These are phyloP conservation scores for Ficedula albicollis DNA, from an alignment of 2,797 vertebrate genomes.

Conservation along the genomic window DNA sequence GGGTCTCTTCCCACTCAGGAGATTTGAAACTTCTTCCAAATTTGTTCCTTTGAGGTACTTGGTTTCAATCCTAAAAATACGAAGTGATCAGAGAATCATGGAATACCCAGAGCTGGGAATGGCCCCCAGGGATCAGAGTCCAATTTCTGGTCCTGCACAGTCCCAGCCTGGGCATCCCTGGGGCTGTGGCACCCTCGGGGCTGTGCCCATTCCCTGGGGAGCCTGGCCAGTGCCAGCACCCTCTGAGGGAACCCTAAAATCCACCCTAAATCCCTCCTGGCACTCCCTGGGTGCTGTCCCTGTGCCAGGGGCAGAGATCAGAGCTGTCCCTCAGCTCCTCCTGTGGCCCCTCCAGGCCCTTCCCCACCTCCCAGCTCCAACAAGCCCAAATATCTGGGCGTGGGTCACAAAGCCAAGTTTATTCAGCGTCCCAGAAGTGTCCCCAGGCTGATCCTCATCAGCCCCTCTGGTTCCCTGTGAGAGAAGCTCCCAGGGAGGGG, in stretches of 20 bases:
- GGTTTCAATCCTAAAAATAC: not conserved
- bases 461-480: not conserved
- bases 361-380: not conserved
- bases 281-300: not conserved
- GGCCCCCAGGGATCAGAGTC: not conserved
- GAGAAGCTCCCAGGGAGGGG: not conserved
- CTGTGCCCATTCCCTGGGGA: not conserved
- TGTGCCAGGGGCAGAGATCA: not conserved
- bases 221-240: not conserved
- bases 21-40: not conserved
- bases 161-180: not conserved
- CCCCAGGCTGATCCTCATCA: not conserved
- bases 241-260: not conserved
- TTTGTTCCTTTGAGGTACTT: not conserved
- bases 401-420: not conserved
- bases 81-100: accelerated
- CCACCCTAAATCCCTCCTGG: no score
- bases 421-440: not conserved
- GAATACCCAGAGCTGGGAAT: accelerated
- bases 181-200: not conserved
- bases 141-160: no score
- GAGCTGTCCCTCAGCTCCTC: not conserved
- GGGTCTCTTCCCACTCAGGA: not conserved
- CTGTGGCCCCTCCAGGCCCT: not conserved
- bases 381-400: not conserved